Conservation (phyloP, 1,140 invertebrate species). For the Solenopsis fugax region DNA sequence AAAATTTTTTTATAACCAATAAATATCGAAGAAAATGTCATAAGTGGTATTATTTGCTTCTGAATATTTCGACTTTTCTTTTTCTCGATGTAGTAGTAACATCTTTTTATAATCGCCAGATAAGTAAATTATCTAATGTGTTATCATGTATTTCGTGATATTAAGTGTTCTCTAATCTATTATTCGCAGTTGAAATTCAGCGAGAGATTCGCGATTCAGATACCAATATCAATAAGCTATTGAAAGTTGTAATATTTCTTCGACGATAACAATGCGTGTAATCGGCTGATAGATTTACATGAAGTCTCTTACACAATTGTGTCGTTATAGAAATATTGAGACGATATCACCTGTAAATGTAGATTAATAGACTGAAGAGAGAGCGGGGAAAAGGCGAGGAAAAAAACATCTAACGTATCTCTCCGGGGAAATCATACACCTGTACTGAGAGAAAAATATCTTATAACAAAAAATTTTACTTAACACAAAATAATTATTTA, state of each 20-base stretch:
- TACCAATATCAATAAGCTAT: conserved; percentile 3
- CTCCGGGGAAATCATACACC: background rate
- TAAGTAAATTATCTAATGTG: background rate
- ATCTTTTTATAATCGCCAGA: background rate
- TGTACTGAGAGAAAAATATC: no score
- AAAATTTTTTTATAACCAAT: no score
- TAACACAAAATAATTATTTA: no score
- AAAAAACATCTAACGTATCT: background rate
- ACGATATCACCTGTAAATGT: conserved; percentile 30
- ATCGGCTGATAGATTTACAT: background rate
- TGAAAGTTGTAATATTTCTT: background rate
- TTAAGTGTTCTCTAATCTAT: background rate
- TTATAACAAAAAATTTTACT: no score
- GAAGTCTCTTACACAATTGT: background rate
- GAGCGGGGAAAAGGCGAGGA: background rate
- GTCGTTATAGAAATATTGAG: background rate
- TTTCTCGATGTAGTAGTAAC: no score
- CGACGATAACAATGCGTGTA: background rate
- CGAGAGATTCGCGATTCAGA: background rate
- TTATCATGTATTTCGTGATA: background rate
- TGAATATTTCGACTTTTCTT: no score
- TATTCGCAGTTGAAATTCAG: background rate
- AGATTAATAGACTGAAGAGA: background rate
- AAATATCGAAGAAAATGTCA: no score
- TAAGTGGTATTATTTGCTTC: no score